These are phyloP conservation scores for Vulpes vulpes DNA, from an alignment of 2,113 vertebrate genomes.

Conservation along the genomic window DNA sequence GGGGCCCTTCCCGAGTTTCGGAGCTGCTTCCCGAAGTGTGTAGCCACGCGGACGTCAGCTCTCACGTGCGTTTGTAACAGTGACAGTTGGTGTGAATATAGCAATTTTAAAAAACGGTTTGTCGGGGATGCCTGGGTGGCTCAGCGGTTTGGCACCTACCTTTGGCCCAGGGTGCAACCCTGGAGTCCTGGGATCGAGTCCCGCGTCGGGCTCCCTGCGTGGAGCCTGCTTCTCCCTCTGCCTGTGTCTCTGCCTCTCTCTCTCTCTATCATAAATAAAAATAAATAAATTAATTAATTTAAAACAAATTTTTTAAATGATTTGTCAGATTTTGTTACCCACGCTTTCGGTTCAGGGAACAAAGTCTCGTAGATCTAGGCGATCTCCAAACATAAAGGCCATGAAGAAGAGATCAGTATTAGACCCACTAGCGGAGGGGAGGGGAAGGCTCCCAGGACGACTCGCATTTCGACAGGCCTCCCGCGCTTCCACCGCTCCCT, in stretches of 20 bases:
- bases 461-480: neutral
- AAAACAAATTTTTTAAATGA: too few species aligned
- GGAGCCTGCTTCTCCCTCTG: too few species aligned
- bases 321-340: neutral
- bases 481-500: constrained; percentile 28
- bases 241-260: too few species aligned
- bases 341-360: neutral
- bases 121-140: too few species aligned
- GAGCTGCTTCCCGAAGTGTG: neutral
- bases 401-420: constrained; percentile 11
- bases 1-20: too few species aligned
- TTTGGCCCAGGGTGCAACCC: too few species aligned
- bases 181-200: too few species aligned
- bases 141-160: too few species aligned
- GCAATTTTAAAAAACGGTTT: neutral
- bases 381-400: neutral
- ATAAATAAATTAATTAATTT: too few species aligned
- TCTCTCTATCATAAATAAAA: too few species aligned
- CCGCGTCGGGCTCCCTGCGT: too few species aligned
- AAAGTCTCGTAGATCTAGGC: neutral
- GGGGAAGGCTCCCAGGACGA: neutral
- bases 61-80: neutral
- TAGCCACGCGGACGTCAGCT: neutral
- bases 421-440: neutral
- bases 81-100: neutral